Evolutionary conservation across 2,113 vertebrate genomes (phyloP).

Genomic region (Chloroceryle aenea): DNA sequence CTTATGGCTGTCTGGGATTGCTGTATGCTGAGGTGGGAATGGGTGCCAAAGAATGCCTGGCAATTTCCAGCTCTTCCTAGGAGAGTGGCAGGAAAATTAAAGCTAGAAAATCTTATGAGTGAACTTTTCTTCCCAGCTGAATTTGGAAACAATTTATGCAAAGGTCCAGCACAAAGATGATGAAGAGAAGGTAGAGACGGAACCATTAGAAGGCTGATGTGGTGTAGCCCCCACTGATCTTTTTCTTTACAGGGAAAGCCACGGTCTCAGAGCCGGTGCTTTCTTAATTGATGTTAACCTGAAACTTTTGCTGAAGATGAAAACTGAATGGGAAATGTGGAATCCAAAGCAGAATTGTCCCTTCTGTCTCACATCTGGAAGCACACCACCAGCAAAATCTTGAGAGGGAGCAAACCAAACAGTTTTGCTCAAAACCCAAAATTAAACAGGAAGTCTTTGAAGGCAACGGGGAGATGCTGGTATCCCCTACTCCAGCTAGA

Average conservation of each 20-base stretch:
- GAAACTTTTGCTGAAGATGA: background rate
- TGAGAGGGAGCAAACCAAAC: background rate
- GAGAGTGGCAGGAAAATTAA: background rate
- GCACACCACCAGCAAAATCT: background rate
- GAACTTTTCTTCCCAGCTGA: background rate
- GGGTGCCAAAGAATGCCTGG: background rate
- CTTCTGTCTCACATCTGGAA: background rate
- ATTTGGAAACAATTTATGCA: background rate
- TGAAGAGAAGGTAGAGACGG: background rate
- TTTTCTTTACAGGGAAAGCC: background rate
- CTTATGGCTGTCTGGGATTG: background rate
- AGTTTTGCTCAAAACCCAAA: background rate
- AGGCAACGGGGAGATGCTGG: background rate
- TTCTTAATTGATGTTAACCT: background rate
- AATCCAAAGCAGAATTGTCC: background rate
- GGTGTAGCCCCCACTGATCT: background rate
- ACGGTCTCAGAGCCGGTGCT: background rate
- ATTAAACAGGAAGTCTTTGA: background rate
- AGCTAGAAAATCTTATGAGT: background rate
- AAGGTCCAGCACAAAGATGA: background rate
- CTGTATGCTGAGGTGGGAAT: rapidly evolving
- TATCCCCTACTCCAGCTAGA: background rate
- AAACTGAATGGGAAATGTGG: background rate
- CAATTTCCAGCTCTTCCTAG: background rate
- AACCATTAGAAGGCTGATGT: background rate